A percentile compares a stretch with the other conserved stretches of the same genome.
Conservation (phyloP, 64 coral and sea anemone species). For the Hydrozoanthus tunicans region DNA sequence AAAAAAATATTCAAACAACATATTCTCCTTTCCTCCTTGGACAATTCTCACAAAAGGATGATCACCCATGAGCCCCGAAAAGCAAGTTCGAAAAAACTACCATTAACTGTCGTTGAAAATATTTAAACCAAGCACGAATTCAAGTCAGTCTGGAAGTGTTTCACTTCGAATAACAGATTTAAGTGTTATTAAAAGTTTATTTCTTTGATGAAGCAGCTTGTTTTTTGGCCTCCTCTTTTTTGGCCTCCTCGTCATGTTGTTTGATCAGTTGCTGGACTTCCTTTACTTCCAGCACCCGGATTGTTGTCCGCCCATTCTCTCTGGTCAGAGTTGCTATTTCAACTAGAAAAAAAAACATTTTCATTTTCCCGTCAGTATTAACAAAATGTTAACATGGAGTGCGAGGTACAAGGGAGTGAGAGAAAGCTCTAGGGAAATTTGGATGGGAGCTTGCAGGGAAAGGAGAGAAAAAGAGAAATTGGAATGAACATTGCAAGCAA, state of each 20-base stretch:
- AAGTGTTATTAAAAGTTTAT: conserved; percentile 38
- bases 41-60: no score
- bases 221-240: conserved; percentile 84
- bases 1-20: no score
- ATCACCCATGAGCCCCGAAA: no score
- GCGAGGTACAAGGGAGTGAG: no score
- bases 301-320: conserved; percentile 71
- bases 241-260: conserved; percentile 78
- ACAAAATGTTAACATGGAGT: neutral
- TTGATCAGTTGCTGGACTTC: conserved; percentile 85
- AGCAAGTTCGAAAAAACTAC: neutral
- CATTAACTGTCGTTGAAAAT: neutral
- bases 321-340: conserved; percentile 94
- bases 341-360: conserved; percentile 54
- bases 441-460: no score
- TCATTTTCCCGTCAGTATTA: neutral
- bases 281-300: conserved; percentile 71
- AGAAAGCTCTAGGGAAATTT: no score
- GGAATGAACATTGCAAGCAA: no score
- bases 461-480: no score
- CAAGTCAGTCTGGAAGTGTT: neutral
- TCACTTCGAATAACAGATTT: neutral
- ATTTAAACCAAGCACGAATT: neutral
- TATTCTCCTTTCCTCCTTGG: no score
- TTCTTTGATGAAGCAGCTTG: conserved; percentile 76